These are phyloP conservation scores for Brachionus paranguensis DNA, from an alignment of 1,140 invertebrate species.

Conservation along the genomic window DNA sequence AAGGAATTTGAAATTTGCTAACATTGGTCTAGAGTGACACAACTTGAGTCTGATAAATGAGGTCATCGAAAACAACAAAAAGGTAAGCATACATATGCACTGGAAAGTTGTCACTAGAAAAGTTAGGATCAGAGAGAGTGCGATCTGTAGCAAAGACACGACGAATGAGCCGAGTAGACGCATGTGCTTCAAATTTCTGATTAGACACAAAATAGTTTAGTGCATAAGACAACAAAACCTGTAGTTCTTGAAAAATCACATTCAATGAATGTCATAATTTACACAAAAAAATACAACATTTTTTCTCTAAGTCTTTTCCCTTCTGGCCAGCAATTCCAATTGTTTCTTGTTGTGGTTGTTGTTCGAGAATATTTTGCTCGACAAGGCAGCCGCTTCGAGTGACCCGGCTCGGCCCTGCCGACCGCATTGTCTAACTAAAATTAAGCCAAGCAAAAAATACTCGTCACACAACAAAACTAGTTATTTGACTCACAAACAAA, in stretches of 20 bases:
- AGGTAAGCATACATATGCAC: neutral
- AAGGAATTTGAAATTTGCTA: neutral
- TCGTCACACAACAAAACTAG: neutral
- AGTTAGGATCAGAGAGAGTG: neutral
- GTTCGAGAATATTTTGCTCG: neutral
- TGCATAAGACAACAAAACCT: neutral
- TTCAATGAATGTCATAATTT: neutral
- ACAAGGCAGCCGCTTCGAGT: neutral
- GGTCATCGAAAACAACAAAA: neutral
- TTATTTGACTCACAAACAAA: slow-evolving; percentile 13
- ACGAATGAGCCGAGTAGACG: neutral
- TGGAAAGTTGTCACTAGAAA: neutral
- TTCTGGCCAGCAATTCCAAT: neutral
- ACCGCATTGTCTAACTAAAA: slow-evolving; percentile 4
- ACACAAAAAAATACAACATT: neutral
- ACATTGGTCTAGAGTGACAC: neutral
- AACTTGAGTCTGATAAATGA: neutral
- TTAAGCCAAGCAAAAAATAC: slow-evolving; percentile 15
- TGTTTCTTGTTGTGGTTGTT: neutral
- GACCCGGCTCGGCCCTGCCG: neutral
- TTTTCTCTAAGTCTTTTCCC: neutral
- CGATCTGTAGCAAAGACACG: neutral
- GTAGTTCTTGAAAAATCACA: neutral
- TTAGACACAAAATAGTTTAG: neutral
- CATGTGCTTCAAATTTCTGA: neutral